Conservation (phyloP, 2,113 vertebrate species). For the Terrapene triunguis region DNA sequence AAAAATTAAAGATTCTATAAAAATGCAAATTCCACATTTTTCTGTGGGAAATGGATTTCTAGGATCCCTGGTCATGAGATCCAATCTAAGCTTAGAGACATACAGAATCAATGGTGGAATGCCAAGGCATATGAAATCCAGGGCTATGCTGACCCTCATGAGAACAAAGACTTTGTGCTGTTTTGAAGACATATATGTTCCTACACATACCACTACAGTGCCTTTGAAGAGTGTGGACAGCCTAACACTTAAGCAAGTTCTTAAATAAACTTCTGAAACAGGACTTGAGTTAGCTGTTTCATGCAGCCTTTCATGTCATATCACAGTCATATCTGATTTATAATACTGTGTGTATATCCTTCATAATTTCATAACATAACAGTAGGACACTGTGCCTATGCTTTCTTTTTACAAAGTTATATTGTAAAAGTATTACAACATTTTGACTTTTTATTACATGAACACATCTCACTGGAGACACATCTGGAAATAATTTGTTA, state of each 20-base stretch:
- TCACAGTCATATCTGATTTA: neutral
- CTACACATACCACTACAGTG: neutral
- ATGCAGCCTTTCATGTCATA: neutral
- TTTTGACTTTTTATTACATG: neutral
- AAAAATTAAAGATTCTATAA: too few relatives aligned
- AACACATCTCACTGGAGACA: neutral
- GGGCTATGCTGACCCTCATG: too few relatives aligned
- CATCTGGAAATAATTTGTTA: neutral
- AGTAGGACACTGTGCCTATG: rapidly evolving
- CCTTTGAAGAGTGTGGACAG: neutral
- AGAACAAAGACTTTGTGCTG: neutral
- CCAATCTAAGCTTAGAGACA: neutral
- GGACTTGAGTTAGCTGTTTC: neutral
- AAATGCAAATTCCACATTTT: too few relatives aligned
- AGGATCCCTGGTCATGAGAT: neutral
- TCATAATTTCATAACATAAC: neutral
- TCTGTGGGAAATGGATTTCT: too few relatives aligned
- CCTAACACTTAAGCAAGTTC: neutral
- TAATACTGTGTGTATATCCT: neutral
- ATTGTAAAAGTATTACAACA: neutral
- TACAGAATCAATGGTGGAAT: neutral
- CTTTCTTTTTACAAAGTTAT: neutral
- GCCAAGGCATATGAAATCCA: neutral
- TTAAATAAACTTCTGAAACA: neutral
- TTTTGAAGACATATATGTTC: neutral